Evolutionary conservation across 2,888 invertebrate species (phyloP), one percentile per base, ranked within the genome.

Genomic region (Acanthosoma haemorrhoidale): DNA sequence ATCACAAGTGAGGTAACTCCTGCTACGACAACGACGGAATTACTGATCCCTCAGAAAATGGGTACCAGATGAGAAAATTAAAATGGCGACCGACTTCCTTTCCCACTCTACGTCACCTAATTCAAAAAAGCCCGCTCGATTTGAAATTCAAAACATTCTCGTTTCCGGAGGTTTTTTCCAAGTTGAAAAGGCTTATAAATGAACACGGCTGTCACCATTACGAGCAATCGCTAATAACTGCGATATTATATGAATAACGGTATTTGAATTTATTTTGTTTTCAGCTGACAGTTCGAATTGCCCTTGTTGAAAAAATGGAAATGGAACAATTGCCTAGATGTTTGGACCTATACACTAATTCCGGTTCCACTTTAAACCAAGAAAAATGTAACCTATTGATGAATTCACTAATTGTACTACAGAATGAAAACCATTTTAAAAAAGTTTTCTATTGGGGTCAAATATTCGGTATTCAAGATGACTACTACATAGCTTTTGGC

Each of bases 371-470:
- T 2, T 21, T 73, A 31, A 73, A 71, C 38, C 61, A 69, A 11
- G 73, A 73, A 69, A 71, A 71, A 21, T 71, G 60, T 34, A 69
- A 51, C 16, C 51, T 73, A 15, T 59, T 73, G 4, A 71, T 70
- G 58, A 39, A 68, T 9, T 91, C 94, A 0, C 80, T 95, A 4
- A 83, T 89, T 0, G 81, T 92, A 69, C 82, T 94, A 39, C 89
- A 94, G 80, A 87, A 87, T 74, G 92, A 94, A 78, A 92, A 94
- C 80, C 92, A 92, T 79, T 93, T 94, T 79, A 80, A 83, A 15
- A 86, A 87, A 78, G 85, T 92, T 67, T 93, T 88, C 77, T 92
- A 94, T 77, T 94, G 94, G 92, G 95, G 94, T 0, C 87, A 88
- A 78, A 87, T 95, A 66, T 85, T 87, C 74, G 94, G 91, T 1